Percentiles rank a stretch among this genome's conserved stretches.
These are phyloP conservation scores for Oreocharis arfaki DNA, from an alignment of 2,113 vertebrate species.

Conservation along the genomic window DNA sequence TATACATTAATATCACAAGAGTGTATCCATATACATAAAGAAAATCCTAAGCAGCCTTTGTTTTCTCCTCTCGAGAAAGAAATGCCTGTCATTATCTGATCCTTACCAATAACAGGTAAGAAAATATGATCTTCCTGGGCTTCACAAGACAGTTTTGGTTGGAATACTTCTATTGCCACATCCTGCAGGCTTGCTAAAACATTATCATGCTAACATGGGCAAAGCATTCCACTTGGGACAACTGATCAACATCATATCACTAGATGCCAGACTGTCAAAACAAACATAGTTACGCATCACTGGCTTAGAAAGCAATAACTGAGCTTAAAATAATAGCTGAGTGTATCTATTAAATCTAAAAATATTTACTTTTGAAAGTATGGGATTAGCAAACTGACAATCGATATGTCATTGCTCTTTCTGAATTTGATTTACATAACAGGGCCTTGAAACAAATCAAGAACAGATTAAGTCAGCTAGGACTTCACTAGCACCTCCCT, in stretches of 20 bases:
- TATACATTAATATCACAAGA: neutral
- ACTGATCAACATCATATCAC: neutral
- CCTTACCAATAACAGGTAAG: neutral
- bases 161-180: neutral
- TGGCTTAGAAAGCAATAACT: neutral
- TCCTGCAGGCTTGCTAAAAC: neutral
- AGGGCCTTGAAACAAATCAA: neutral
- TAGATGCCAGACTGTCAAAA: neutral
- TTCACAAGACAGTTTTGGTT: neutral
- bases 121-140: neutral
- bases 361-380: neutral
- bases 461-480: neutral
- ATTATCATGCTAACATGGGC: neutral
- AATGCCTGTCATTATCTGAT: neutral
- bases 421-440: neutral
- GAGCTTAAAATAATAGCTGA: neutral
- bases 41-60: neutral
- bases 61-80: neutral
- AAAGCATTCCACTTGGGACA: neutral
- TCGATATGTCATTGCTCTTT: rapidly evolving
- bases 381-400: neutral
- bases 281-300: neutral
- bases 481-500: neutral
- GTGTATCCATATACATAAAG: neutral
- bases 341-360: neutral